A percentile compares a stretch with the other conserved stretches of the same genome.
Evolutionary conservation across 2,113 vertebrate species (phyloP).

Genomic region (Agapornis roseicollis): DNA sequence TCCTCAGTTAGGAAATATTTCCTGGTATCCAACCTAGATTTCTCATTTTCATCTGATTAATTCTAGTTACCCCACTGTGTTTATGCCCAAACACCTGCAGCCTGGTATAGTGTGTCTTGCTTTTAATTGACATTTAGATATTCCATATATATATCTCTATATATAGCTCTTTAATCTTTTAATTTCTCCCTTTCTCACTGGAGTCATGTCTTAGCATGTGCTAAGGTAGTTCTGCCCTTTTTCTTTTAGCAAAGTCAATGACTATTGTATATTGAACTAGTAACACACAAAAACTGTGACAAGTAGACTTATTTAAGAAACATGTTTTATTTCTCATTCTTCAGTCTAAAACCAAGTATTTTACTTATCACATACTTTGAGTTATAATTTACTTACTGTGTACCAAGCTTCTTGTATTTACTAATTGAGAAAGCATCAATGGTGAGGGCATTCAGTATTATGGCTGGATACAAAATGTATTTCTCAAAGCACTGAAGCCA

Average conservation of each 20-base stretch:
- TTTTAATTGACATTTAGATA: conserved; percentile 45
- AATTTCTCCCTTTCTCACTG: conserved; percentile 1
- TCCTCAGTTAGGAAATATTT: conserved; percentile 13
- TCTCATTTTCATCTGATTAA: conserved; percentile 63
- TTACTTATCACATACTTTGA: neutral
- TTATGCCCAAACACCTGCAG: conserved; percentile 53
- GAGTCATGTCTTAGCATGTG: neutral
- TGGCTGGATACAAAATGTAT: conserved; percentile 93
- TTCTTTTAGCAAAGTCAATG: neutral
- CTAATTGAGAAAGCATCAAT: conserved; percentile 92
- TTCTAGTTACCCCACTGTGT: conserved; percentile 49
- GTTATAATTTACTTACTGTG: conserved; percentile 85
- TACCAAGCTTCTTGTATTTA: conserved; percentile 88
- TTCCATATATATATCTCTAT: neutral
- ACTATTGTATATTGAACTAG: neutral
- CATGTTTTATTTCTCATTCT: neutral
- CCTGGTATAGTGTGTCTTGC: neutral
- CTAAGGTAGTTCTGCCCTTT: neutral
- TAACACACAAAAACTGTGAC: neutral
- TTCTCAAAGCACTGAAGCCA: conserved; percentile 97
- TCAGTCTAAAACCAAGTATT: neutral
- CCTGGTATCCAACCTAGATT: conserved; percentile 50
- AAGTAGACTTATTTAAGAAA: conserved; percentile 5
- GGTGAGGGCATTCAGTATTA: conserved; percentile 94
- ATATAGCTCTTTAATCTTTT: conserved; percentile 33